These are phyloP conservation scores for Caenorhabditis sulstoni DNA, from an alignment of 2,888 invertebrate species.

Conservation along the genomic window DNA sequence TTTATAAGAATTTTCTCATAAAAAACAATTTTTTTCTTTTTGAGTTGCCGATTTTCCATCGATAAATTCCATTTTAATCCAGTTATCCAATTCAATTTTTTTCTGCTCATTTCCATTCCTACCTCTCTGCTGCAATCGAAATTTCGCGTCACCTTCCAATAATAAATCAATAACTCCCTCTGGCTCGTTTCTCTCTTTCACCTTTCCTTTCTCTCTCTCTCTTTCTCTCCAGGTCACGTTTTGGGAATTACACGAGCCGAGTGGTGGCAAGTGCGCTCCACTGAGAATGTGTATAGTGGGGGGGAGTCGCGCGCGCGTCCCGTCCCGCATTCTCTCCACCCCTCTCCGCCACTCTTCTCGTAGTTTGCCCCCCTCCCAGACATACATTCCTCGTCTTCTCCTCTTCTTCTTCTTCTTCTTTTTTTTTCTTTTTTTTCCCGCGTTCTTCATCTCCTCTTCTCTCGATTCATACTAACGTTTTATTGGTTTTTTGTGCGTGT, in stretches of 20 bases:
- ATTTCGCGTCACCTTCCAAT: too few species aligned
- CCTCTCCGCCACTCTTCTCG: conserved; percentile 6
- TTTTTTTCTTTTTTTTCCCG: neutral
- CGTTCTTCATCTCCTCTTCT: too few species aligned
- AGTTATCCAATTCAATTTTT: too few species aligned
- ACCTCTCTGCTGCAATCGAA: too few species aligned
- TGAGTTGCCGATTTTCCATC: too few species aligned
- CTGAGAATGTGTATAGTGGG: conserved; percentile 42
- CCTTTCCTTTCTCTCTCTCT: neutral
- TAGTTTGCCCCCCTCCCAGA: conserved; percentile 14
- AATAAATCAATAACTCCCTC: too few species aligned
- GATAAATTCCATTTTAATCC: too few species aligned
- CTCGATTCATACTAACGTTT: too few species aligned
- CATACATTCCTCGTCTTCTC: neutral
- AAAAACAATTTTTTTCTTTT: too few species aligned
- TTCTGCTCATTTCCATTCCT: too few species aligned
- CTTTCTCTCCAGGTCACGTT: conserved; percentile 21
- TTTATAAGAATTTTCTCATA: too few species aligned
- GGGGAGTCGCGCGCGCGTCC: neutral
- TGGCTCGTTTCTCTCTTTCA: neutral
- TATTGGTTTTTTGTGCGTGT: too few species aligned
- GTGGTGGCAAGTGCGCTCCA: conserved; percentile 36
- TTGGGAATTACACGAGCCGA: conserved; percentile 9
- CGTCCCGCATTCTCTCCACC: neutral
- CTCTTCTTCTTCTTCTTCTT: neutral